Evolutionary conservation across 2,113 vertebrate genomes (phyloP).

Genomic region (Engraulis encrasicolus): DNA sequence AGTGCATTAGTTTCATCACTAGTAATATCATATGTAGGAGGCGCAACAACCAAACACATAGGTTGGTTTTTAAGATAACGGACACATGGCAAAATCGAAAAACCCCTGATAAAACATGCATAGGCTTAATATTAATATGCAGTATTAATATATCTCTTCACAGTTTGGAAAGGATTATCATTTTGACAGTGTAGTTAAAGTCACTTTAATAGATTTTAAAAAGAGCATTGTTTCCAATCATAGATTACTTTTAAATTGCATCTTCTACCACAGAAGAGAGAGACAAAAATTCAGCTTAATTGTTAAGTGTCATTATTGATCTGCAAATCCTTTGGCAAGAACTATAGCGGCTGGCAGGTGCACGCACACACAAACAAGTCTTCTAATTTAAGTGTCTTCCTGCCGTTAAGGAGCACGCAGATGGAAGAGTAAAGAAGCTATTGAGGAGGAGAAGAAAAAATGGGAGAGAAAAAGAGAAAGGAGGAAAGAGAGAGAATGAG

Average conservation of each 20-base stretch:
- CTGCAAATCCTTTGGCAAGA: conserved; percentile 28
- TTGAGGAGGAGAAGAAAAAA: background rate
- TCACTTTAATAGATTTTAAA: background rate
- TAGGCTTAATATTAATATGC: background rate
- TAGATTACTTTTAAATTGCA: background rate
- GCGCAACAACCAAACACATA: background rate
- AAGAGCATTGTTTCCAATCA: background rate
- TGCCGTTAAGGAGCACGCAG: conserved; percentile 22
- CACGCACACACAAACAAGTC: conserved; percentile 22
- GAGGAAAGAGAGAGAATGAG: background rate
- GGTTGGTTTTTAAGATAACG: background rate
- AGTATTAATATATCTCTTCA: background rate
- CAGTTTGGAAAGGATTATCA: conserved; percentile 1
- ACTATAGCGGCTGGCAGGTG: background rate
- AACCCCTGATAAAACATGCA: conserved; percentile 13
- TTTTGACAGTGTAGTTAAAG: background rate
- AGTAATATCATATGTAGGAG: background rate
- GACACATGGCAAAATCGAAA: background rate
- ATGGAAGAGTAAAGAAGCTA: conserved; percentile 24
- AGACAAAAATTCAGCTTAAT: conserved; percentile 11
- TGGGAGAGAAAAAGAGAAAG: too few relatives aligned
- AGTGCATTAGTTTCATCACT: conserved; percentile 7
- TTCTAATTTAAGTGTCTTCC: conserved; percentile 33
- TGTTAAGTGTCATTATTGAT: conserved; percentile 11
- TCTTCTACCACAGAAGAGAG: conserved; percentile 21